Evolutionary conservation across 2,888 invertebrate genomes (phyloP).

Genomic region (Oegoconia quadripuncta): DNA sequence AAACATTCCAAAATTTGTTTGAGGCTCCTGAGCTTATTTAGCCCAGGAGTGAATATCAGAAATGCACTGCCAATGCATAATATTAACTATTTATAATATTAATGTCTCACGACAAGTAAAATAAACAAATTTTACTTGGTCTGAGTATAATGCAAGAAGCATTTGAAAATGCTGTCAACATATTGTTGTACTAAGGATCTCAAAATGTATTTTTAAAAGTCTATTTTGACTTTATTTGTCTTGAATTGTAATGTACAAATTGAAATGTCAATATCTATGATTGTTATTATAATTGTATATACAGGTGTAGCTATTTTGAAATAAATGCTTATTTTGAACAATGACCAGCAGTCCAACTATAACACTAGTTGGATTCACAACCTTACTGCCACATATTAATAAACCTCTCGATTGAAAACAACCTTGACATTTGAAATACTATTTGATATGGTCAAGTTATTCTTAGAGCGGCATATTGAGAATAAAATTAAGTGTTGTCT

Average conservation of each 20-base stretch:
- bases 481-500: too few species aligned
- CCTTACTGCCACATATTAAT: too few species aligned
- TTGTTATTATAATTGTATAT: conserved; percentile 18
- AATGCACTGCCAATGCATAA: conserved; percentile 49
- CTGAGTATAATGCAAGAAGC: not conserved
- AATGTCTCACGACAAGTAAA: too few species aligned
- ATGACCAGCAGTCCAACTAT: too few species aligned
- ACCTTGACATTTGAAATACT: too few species aligned
- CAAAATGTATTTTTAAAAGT: conserved; percentile 21
- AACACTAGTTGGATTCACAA: too few species aligned
- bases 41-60: conserved; percentile 22
- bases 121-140: conserved; percentile 3
- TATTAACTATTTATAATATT: conserved; percentile 16
- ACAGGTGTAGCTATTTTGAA: too few species aligned
- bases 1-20: conserved; percentile 5
- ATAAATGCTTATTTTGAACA: too few species aligned
- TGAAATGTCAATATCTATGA: not conserved
- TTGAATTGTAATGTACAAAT: conserved; percentile 11
- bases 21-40: conserved; percentile 5
- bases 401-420: too few species aligned
- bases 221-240: conserved; percentile 18
- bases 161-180: conserved; percentile 1
- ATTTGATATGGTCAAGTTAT: too few species aligned
- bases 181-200: conserved; percentile 22
- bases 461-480: too few species aligned